Evolutionary conservation across 64 coral and sea anemone genomes (phyloP), one percentile per base, ranked within the genome.

Genomic region (Astreopora myriophthalma): DNA sequence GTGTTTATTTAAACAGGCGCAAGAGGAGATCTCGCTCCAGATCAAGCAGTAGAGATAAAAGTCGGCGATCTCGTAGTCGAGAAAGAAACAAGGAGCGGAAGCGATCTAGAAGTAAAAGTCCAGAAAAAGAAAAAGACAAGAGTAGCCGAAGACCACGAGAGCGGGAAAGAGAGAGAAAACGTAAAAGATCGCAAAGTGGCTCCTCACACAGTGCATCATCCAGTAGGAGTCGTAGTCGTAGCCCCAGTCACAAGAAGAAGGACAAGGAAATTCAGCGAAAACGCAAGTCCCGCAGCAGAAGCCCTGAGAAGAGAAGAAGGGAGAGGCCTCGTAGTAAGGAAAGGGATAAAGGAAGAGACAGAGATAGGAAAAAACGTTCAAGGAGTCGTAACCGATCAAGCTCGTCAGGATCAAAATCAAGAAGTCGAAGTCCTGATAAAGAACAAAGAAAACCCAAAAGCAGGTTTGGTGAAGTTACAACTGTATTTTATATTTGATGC

Each of bases 391-490:
- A 81, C 55, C 34, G 80, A 65, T 87, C 79, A 77, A 96, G 91
- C 57, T 87, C 73, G 55, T 37, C 70, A 49, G 71, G 91, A 16
- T 93, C 95, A 74, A 75, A 79, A 75, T 96, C 95, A 86, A 96
- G 68, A 75, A 92, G 89, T 60, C 76, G 87, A 81, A 96, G 95
- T 79, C 84, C 91, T 28, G 90, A 96, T 25, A 96, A 64, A 84
- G 95, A 96, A 16, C 76, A 74, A 52, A 93, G 73, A 9, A 96
- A 94, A 23, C 90, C 87, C 2, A 96, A 96, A 74, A 86, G 79
- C 88, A 93, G 95, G 95, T 94, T 16, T 64, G 64, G 86, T 94
- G 17, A 16, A 48, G 10, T 51, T 34, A 78, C 26, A 19, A 12
- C 27, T 57, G 51, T 16, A n/a, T n/a, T n/a, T n/a, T n/a, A n/a